Evolutionary conservation across 35 echinoderm and acorn worm species (phyloP).

Genomic region (Antedon bifida): DNA sequence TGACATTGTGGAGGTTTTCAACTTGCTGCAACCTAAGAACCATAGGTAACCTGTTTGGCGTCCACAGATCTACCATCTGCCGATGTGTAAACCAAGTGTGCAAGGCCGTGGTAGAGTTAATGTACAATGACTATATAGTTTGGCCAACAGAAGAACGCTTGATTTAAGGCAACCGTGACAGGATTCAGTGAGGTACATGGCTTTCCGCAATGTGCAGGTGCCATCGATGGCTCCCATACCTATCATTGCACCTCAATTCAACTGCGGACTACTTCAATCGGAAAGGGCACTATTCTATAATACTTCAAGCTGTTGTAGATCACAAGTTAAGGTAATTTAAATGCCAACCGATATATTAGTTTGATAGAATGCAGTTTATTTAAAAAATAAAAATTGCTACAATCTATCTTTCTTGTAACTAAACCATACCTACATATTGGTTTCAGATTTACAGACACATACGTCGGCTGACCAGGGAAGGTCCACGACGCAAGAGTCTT

Average conservation of each 20-base stretch:
- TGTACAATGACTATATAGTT: background rate
- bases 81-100: too few relatives aligned
- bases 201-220: conserved; percentile 37
- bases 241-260: conserved; percentile 18
- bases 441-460: conserved; percentile 26
- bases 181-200: conserved; percentile 28
- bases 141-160: conserved; percentile 7
- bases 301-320: conserved; percentile 36
- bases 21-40: too few relatives aligned
- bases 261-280: conserved; percentile 30
- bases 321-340: conserved; percentile 22
- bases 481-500: conserved; percentile 43
- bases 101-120: too few relatives aligned
- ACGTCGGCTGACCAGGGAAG: conserved; percentile 34
- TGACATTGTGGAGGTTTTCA: too few relatives aligned
- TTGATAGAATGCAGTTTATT: too few relatives aligned
- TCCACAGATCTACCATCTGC: too few relatives aligned
- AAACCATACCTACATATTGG: too few relatives aligned
- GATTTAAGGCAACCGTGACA: background rate
- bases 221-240: conserved; percentile 39
- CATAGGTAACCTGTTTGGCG: too few relatives aligned
- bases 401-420: too few relatives aligned
- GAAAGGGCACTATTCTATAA: conserved; percentile 33
- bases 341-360: too few relatives aligned
- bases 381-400: too few relatives aligned